Evolutionary conservation across 2,113 vertebrate genomes (phyloP).

Genomic region (Cryptomyrus ogoouensis): DNA sequence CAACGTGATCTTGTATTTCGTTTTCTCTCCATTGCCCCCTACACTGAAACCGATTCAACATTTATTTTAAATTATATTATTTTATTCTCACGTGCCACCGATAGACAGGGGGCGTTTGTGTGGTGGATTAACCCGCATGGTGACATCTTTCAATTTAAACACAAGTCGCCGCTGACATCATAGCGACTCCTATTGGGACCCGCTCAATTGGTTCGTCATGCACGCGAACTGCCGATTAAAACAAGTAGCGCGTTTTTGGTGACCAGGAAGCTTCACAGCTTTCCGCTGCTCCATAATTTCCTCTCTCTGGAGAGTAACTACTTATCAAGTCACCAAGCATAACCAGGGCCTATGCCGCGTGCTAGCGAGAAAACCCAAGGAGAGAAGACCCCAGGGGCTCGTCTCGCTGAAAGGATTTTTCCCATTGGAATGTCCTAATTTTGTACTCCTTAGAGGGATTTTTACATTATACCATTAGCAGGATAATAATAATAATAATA

Average conservation of each 20-base stretch:
- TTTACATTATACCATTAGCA: background rate
- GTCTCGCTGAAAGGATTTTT: constrained; percentile 45
- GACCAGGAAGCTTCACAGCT: constrained; percentile 58
- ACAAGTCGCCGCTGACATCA: constrained; percentile 3
- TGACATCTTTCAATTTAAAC: constrained; percentile 10
- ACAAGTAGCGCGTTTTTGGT: constrained; percentile 49
- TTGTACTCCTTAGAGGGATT: background rate
- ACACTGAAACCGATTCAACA: background rate
- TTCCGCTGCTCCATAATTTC: constrained; percentile 60
- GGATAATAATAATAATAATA: background rate
- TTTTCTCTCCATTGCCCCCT: background rate
- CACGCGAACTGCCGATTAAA: constrained; percentile 26
- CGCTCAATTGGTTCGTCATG: background rate
- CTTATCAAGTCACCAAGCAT: constrained; percentile 70
- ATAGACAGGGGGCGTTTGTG: background rate
- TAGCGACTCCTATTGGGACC: constrained; percentile 16
- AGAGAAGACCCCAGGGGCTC: constrained; percentile 59
- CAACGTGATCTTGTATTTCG: background rate
- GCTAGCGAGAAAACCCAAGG: constrained; percentile 63
- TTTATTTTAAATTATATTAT: background rate
- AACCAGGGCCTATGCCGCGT: constrained; percentile 62
- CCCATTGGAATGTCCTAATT: constrained; percentile 45
- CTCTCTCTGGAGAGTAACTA: constrained; percentile 61
- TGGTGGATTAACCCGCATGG: background rate
- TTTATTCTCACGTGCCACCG: background rate